These are phyloP conservation scores for Etheostoma spectabile DNA, from an alignment of 2,113 vertebrate species.

Conservation along the genomic window DNA sequence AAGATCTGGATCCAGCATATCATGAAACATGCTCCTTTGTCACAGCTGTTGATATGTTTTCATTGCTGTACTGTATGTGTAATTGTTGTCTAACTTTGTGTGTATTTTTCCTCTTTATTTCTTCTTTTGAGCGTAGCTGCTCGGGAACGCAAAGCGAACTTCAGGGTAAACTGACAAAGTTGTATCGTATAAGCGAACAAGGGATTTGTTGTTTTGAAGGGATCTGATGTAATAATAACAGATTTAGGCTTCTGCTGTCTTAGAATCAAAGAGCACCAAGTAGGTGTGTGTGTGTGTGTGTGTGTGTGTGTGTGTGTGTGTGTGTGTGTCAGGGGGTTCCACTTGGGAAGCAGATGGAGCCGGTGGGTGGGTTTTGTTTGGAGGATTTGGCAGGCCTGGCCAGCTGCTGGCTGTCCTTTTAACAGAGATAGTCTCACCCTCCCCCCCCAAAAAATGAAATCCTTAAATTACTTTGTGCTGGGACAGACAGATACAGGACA, in stretches of 20 bases:
- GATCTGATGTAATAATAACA: conserved; percentile 63
- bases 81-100: too few relatives aligned
- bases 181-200: conserved; percentile 49
- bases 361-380: conserved; percentile 72
- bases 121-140: too few relatives aligned
- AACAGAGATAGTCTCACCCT: conserved; percentile 33
- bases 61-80: too few relatives aligned
- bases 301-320: conserved; percentile 16
- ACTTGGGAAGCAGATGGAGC: conserved; percentile 77
- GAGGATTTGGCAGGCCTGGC: conserved; percentile 71
- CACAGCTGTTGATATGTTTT: too few relatives aligned
- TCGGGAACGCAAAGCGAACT: too few relatives aligned
- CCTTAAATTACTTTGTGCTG: conserved; percentile 21
- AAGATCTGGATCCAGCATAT: too few relatives aligned
- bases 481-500: conserved; percentile 21
- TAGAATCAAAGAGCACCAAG: conserved; percentile 65
- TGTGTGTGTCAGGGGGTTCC: conserved; percentile 41
- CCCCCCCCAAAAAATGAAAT: conserved; percentile 46
- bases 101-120: too few relatives aligned
- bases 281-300: conserved; percentile 23
- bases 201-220: conserved; percentile 62
- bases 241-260: conserved; percentile 70
- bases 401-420: conserved; percentile 74
- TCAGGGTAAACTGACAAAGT: background rate
- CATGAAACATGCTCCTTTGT: too few relatives aligned